These are phyloP conservation scores for Leptinotarsa haldemani DNA, from an alignment of 2,888 invertebrate species.

Conservation along the genomic window DNA sequence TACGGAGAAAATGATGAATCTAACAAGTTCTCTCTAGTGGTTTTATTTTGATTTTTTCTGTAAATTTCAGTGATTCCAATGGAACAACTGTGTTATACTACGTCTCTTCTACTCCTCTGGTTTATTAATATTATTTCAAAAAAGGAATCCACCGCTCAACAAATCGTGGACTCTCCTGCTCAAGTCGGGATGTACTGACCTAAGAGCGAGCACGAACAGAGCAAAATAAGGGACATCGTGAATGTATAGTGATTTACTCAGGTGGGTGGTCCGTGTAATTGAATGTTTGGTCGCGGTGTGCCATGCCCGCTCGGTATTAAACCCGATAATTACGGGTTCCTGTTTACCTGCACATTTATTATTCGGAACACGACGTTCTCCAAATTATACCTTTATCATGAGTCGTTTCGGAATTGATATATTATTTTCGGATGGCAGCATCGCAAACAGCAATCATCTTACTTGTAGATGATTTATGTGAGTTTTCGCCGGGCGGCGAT, in stretches of 20 bases:
- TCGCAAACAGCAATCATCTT: conserved; percentile 36
- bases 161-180: background rate
- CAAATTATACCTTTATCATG: conserved; percentile 57
- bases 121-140: background rate
- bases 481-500: conserved; percentile 22
- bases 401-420: conserved; percentile 55
- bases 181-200: conserved; percentile 9
- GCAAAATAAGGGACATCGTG: conserved; percentile 45
- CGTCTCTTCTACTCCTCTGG: too few species aligned
- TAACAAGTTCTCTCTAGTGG: too few species aligned
- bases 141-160: background rate
- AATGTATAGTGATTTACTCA: conserved; percentile 60
- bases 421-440: conserved; percentile 48
- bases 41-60: too few species aligned
- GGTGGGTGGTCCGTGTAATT: conserved; percentile 64
- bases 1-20: too few species aligned
- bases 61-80: too few species aligned
- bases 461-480: conserved; percentile 35
- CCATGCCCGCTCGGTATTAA: conserved; percentile 57
- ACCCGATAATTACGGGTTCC: conserved; percentile 63
- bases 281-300: conserved; percentile 61
- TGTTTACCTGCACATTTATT: conserved; percentile 59
- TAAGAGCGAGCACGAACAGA: conserved; percentile 11
- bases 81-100: too few species aligned
- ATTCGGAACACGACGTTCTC: conserved; percentile 54